Conservation (phyloP, 2,113 vertebrate genomes). For the Gasterosteus aculeatus region DNA sequence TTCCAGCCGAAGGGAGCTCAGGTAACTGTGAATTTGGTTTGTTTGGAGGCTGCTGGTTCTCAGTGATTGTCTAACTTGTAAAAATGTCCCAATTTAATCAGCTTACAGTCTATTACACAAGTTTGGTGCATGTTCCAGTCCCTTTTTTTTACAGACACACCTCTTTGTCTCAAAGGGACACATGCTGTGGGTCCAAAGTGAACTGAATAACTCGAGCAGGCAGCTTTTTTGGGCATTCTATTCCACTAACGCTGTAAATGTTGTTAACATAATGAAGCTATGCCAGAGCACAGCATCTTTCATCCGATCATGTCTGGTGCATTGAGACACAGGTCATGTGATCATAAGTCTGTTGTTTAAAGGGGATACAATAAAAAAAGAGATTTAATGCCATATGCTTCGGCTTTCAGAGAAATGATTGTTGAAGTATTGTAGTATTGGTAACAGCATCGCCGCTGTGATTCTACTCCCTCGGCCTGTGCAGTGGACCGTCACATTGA, state of each 20-base stretch:
- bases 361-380: neutral
- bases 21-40: conserved; percentile 5
- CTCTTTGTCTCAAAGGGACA: neutral
- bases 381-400: neutral
- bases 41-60: conserved; percentile 5
- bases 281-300: neutral
- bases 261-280: neutral
- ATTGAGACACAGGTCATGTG: conserved; percentile 18
- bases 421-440: neutral
- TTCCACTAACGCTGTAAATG: conserved; percentile 1
- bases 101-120: conserved; percentile 2
- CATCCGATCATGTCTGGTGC: neutral
- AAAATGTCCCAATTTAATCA: neutral
- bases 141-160: neutral
- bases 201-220: conserved; percentile 10
- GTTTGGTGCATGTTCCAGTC: neutral
- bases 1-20: conserved; percentile 6
- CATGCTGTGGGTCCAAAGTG: conserved; percentile 6
- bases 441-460: neutral
- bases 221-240: neutral
- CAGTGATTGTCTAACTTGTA: neutral
- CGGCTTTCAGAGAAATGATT: neutral
- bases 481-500: conserved; percentile 2
- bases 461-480: conserved; percentile 2
- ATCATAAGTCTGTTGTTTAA: neutral